Evolutionary conservation across 2,888 invertebrate genomes (phyloP).

Genomic region (Drosophila imparisetae): DNA sequence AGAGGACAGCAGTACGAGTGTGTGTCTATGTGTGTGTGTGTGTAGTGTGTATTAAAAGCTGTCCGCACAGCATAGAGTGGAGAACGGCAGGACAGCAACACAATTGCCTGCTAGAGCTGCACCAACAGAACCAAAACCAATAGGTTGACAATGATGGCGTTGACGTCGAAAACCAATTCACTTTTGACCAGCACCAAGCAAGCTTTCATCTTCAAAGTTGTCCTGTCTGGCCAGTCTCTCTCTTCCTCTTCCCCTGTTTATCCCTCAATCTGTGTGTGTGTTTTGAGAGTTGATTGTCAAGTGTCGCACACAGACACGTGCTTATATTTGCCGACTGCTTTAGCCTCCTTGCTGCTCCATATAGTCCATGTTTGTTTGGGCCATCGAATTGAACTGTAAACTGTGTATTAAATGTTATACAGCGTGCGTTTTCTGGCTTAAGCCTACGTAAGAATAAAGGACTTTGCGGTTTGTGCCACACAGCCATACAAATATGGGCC

Average conservation of each 20-base stretch:
- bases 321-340: slow-evolving; percentile 69
- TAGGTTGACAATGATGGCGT: slow-evolving; percentile 56
- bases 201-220: slow-evolving; percentile 49
- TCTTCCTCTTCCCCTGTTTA: neutral
- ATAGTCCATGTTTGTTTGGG: slow-evolving; percentile 32
- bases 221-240: slow-evolving; percentile 17
- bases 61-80: slow-evolving; percentile 49
- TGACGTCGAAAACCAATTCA: slow-evolving; percentile 67
- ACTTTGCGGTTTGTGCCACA: slow-evolving; percentile 62
- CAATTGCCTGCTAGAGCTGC: slow-evolving; percentile 22
- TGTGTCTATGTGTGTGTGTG: slow-evolving; percentile 20
- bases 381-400: slow-evolving; percentile 58
- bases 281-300: slow-evolving; percentile 79
- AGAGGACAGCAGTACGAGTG: slow-evolving; percentile 8
- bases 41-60: slow-evolving; percentile 49
- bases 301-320: slow-evolving; percentile 75
- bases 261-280: slow-evolving; percentile 23
- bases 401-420: slow-evolving; percentile 73
- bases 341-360: slow-evolving; percentile 24
- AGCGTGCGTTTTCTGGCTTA: slow-evolving; percentile 41
- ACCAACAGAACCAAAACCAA: slow-evolving; percentile 18
- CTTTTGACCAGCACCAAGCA: slow-evolving; percentile 42
- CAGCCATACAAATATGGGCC: slow-evolving; percentile 23
- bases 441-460: slow-evolving; percentile 74
- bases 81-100: slow-evolving; percentile 29